Percentiles rank a stretch among this genome's conserved stretches.
These are phyloP conservation scores for Lucifuga dentata DNA, from an alignment of 2,113 vertebrate species.

Conservation along the genomic window DNA sequence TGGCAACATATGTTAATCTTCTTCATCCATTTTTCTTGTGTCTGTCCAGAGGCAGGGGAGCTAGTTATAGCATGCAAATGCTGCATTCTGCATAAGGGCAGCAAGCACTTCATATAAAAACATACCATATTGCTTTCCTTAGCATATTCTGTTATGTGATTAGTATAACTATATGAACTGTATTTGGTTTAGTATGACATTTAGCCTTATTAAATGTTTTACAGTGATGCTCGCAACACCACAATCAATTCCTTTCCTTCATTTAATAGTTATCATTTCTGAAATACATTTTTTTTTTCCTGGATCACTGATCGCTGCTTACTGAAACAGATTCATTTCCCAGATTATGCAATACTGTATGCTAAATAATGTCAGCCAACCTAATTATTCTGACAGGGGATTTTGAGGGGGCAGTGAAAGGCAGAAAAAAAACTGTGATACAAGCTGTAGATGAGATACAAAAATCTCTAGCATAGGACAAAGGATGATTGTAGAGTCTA, in stretches of 20 bases:
- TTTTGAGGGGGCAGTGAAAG: constrained; percentile 52
- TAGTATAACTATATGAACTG: background rate
- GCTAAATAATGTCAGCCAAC: constrained; percentile 54
- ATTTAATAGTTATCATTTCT: constrained; percentile 48
- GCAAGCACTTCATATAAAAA: constrained; percentile 17
- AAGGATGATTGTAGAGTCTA: constrained; percentile 37
- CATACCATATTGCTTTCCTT: background rate
- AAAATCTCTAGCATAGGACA: constrained; percentile 47
- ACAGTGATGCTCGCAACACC: constrained; percentile 2
- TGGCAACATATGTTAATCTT: constrained; percentile 3
- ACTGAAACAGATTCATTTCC: constrained; percentile 36
- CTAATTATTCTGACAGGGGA: constrained; percentile 40
- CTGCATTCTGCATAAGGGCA: background rate
- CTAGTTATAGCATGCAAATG: constrained; percentile 13
- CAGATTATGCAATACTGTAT: constrained; percentile 52
- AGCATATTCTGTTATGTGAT: background rate
- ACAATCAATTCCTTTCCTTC: constrained; percentile 40
- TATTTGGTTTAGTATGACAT: constrained; percentile 8
- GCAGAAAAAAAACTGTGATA: constrained; percentile 33
- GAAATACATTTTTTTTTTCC: constrained; percentile 44
- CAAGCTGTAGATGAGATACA: constrained; percentile 60
- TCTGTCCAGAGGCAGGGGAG: background rate
- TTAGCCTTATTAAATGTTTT: constrained; percentile 52
- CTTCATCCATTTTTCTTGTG: background rate
- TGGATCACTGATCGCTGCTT: constrained; percentile 26